Evolutionary conservation across 2,113 vertebrate species (phyloP).

Genomic region (Crocuta crocuta): DNA sequence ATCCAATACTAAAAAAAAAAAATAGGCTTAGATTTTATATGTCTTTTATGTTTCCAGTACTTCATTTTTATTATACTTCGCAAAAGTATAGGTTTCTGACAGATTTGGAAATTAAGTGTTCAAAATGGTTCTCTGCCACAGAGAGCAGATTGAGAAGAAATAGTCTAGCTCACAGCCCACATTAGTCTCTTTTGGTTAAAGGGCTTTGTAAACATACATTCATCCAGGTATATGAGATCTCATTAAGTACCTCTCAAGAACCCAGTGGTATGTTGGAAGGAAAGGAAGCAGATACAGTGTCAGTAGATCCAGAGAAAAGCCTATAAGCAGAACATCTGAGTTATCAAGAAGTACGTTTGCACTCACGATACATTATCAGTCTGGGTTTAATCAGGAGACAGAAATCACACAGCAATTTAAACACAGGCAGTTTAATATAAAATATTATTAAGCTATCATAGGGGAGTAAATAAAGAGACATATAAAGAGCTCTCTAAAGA

Average conservation of each 20-base stretch:
- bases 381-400: slow-evolving; percentile 17
- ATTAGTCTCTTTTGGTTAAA: background rate
- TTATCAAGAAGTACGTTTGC: background rate
- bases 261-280: background rate
- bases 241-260: background rate
- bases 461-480: background rate
- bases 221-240: background rate
- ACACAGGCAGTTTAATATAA: background rate
- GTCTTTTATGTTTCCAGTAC: background rate
- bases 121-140: background rate
- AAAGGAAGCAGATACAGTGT: background rate
- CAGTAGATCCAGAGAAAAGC: background rate
- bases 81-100: background rate
- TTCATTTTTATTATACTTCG: slow-evolving; percentile 39
- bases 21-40: background rate
- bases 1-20: background rate
- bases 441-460: background rate
- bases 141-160: background rate
- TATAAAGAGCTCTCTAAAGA: background rate
- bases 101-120: slow-evolving; percentile 29
- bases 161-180: background rate
- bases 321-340: background rate
- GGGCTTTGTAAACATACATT: background rate
- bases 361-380: background rate
- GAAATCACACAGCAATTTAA: background rate